Base-by-base conservation (phyloP, 2,888 invertebrate genomes). In the Chrysolina oricalcia region DNA sequence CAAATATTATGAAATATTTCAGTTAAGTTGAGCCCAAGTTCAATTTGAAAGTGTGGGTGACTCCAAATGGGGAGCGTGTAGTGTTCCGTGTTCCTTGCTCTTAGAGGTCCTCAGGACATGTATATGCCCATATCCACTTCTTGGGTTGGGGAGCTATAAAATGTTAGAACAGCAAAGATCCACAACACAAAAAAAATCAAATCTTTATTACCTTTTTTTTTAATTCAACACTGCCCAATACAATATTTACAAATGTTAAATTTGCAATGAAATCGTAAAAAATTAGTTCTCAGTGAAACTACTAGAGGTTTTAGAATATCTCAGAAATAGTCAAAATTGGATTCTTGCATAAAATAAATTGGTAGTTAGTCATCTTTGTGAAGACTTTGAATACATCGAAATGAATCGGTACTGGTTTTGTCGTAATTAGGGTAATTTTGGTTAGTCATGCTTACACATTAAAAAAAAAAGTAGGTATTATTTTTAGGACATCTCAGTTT, bases 171-270 rank as follows among this genome's bases (percentile, higher is more conserved):
- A 53, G 53, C 53, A 40, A 66, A 73, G 50, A 73, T 15, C 70
- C 70, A 70, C 70, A 74, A 72, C 70, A 66, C 68, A 70, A 41
- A 50, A 19, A 67, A 67, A 59, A 73, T 71, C 66, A 77, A 77
- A 80, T 74, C 66, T 78, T 78, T 78, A 78, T 80, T 80, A 67
- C 46, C 74, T 64, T 56, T 75, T 56, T 75, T 67, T 75, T 77
- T 77, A 81, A 79, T 80, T 81, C 82, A 86, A 86, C 84, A 85
- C 84, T 84, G 84, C 86, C 86, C 85, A 84, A 82, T 85, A 86
- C 85, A 83, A 80, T 84, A 86, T 86, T 79, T 85, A 86, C 85
- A 86, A 77, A 79, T 80, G 82, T 79, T 77, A 84, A 80, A 76
- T 79, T 77, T 81, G 81, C 71, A 71, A 63, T 66, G 43, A 15